Evolutionary conservation across 2,888 invertebrate species (phyloP).

Genomic region (Adelognathus sp.): DNA sequence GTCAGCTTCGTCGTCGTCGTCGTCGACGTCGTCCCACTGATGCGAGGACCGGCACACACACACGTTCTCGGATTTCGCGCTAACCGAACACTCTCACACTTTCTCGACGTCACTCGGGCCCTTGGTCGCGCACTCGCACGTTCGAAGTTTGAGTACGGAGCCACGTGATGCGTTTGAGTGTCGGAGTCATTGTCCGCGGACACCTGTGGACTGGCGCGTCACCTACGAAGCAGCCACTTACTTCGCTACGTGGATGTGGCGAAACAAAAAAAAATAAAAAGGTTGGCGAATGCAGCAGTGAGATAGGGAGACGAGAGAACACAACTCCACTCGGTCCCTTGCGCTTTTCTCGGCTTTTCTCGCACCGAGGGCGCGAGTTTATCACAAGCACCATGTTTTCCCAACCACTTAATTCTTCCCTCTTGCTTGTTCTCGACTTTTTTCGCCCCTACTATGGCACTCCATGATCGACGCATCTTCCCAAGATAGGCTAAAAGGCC

Average conservation of each 20-base stretch:
- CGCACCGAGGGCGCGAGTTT: slow-evolving; percentile 42
- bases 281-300: too few relatives aligned
- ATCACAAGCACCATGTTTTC: slow-evolving; percentile 52
- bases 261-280: slow-evolving; percentile 30
- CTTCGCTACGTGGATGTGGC: slow-evolving; percentile 5
- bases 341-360: slow-evolving; percentile 76
- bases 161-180: slow-evolving; percentile 50
- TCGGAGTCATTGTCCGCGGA: slow-evolving; percentile 77
- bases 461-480: background rate
- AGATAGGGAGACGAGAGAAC: slow-evolving; percentile 52
- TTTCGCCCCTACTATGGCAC: background rate
- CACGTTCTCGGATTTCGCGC: slow-evolving; percentile 7
- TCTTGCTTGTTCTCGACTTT: slow-evolving; percentile 48
- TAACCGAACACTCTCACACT: slow-evolving; percentile 12
- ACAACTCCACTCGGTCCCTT: slow-evolving; percentile 62
- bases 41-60: slow-evolving; percentile 53
- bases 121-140: slow-evolving; percentile 37
- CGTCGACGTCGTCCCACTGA: slow-evolving; percentile 45
- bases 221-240: slow-evolving; percentile 74
- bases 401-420: slow-evolving; percentile 46
- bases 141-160: slow-evolving; percentile 32
- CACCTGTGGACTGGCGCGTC: slow-evolving; percentile 78
- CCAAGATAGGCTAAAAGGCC: background rate
- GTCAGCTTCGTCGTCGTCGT: slow-evolving; percentile 66
- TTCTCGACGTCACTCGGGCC: slow-evolving; percentile 23